Percentiles rank a stretch among this genome's conserved stretches.
These are phyloP conservation scores for Catharus minimus DNA, from an alignment of 2,113 vertebrate genomes.

Conservation along the genomic window DNA sequence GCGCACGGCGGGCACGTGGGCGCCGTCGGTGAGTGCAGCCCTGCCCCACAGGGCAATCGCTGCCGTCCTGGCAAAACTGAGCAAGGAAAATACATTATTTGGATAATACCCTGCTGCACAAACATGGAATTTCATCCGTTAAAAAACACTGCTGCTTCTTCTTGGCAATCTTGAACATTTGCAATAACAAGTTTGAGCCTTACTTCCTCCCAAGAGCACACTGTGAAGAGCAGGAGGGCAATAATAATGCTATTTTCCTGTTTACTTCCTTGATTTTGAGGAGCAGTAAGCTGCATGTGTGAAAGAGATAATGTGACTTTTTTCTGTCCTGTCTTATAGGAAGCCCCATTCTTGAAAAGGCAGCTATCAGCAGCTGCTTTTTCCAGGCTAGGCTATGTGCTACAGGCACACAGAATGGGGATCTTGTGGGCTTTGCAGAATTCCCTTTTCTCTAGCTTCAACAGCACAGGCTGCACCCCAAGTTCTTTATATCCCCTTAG, in stretches of 20 bases:
- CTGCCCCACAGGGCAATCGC: not conserved
- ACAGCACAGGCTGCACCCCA: not conserved
- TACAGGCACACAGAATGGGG: not conserved
- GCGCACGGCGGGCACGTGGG: conserved; percentile 81
- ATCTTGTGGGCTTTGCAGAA: not conserved
- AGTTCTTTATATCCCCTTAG: not conserved
- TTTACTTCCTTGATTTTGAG: not conserved
- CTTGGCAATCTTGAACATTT: not conserved
- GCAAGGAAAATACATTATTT: not conserved
- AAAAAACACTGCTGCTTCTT: not conserved
- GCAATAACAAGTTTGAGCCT: not conserved
- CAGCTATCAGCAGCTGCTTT: not conserved
- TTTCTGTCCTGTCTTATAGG: not conserved
- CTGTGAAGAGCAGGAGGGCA: not conserved
- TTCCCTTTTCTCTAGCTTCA: not conserved
- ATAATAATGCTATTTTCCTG: not conserved
- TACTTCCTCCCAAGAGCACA: not conserved
- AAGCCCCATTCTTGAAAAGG: not conserved
- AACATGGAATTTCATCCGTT: not conserved
- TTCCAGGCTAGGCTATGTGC: not conserved
- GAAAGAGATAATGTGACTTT: not conserved
- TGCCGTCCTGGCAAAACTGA: not conserved
- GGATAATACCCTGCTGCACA: not conserved
- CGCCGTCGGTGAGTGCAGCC: conserved; percentile 79
- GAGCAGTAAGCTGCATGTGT: not conserved